Evolutionary conservation across 2,113 vertebrate genomes (phyloP).

Genomic region (Mesembrinibis cayennensis): DNA sequence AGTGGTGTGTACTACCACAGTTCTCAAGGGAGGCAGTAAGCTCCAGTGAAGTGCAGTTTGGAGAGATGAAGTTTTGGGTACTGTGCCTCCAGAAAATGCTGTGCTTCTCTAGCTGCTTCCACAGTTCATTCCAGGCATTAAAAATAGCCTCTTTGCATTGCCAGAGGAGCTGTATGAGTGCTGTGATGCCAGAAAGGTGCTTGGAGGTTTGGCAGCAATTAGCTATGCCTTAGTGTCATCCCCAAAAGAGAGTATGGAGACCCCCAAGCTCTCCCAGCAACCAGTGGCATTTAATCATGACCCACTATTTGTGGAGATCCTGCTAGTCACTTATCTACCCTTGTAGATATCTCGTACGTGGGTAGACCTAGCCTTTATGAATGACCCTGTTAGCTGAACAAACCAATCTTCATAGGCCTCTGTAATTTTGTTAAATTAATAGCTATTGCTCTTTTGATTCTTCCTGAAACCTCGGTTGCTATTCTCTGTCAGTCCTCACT

Average conservation of each 20-base stretch:
- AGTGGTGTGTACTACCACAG: neutral
- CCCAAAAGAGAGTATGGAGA: neutral
- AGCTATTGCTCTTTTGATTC: neutral
- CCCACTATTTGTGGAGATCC: neutral
- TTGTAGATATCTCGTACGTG: neutral
- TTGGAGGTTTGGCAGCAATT: neutral
- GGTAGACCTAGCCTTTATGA: neutral
- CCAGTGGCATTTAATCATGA: neutral
- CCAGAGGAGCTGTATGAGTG: neutral
- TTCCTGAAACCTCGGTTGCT: neutral
- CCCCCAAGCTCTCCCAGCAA: neutral
- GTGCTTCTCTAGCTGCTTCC: neutral
- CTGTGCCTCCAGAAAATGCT: neutral
- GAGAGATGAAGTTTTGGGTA: neutral
- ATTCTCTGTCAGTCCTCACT: neutral
- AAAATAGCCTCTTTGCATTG: neutral
- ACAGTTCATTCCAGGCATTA: neutral
- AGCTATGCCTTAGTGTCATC: neutral
- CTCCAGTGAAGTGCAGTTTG: neutral
- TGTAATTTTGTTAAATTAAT: neutral
- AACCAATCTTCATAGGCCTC: neutral
- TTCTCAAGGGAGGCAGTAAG: neutral
- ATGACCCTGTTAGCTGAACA: neutral
- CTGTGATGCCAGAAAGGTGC: neutral
- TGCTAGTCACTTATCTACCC: neutral